phyloP scores from a whole-genome alignment of 1,140 invertebrate species.

The Cephus cinctus region DNA sequence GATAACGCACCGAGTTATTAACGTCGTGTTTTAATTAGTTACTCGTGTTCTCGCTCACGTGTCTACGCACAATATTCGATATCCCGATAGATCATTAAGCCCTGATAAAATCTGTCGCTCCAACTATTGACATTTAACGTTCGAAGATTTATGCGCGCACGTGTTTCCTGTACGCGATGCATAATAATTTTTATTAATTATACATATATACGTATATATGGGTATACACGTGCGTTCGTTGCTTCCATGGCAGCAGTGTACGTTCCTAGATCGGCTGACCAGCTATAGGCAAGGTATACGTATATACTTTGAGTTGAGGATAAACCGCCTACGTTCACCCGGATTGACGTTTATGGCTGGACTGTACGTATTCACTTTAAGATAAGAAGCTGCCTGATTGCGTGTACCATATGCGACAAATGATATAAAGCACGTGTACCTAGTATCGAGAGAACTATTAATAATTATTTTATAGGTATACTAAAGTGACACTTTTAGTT shows the following conservation, averaged over 20 bases:
- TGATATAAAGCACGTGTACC: too few relatives aligned
- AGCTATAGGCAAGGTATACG: constrained; percentile 12
- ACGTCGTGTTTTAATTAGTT: constrained; percentile 23
- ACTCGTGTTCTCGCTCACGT: constrained; percentile 13
- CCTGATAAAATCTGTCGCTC: constrained; percentile 17
- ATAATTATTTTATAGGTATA: too few relatives aligned
- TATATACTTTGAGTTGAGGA: constrained; percentile 19
- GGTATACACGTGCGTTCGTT: too few relatives aligned
- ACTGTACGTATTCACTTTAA: constrained; percentile 16
- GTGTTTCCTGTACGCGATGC: constrained; percentile 17
- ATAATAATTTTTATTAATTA: constrained; percentile 36
- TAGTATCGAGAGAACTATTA: too few relatives aligned
- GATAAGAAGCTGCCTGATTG: too few relatives aligned
- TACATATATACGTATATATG: too few relatives aligned
- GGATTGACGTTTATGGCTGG: constrained; percentile 27
- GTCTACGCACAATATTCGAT: constrained; percentile 4
- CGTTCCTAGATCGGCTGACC: too few relatives aligned
- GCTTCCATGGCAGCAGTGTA: too few relatives aligned
- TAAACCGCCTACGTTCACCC: constrained; percentile 19
- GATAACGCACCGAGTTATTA: constrained; percentile 13
- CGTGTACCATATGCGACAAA: too few relatives aligned
- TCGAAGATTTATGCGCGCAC: constrained; percentile 22
- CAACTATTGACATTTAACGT: constrained; percentile 15
- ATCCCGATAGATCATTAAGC: neutral
- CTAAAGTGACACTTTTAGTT: too few relatives aligned